phyloP scores from a whole-genome alignment of 2,797 vertebrate species.

The Eleutherodactylus coqui region DNA sequence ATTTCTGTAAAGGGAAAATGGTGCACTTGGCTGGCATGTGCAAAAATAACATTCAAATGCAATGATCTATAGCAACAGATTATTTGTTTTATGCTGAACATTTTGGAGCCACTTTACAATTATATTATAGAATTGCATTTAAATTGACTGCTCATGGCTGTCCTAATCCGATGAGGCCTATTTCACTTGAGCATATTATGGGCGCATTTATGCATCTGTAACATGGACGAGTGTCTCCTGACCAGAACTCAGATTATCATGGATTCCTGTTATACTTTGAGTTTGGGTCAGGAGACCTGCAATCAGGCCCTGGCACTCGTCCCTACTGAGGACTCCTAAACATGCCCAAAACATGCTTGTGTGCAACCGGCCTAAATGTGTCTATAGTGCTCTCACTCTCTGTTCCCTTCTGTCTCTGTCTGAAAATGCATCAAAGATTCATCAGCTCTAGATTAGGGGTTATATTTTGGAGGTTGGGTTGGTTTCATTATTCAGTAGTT shows the following conservation, averaged over 20 bases:
- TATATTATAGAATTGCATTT: background rate
- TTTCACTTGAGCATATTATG: no score
- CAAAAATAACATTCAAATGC: background rate
- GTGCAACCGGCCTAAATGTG: no score
- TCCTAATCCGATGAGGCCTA: no score
- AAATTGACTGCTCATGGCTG: background rate
- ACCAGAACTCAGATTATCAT: no score
- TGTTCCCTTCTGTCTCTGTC: background rate
- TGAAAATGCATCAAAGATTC: no score
- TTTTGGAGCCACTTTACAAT: background rate
- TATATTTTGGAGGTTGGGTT: background rate
- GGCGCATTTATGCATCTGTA: no score
- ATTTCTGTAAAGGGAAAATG: background rate
- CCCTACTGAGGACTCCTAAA: no score
- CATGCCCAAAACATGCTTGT: no score
- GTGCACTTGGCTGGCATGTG: background rate
- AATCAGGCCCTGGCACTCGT: no score
- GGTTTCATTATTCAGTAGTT: background rate
- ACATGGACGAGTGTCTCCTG: no score
- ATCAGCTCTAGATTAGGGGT: background rate
- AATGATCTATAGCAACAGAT: background rate
- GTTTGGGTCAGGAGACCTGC: no score
- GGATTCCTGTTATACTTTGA: no score
- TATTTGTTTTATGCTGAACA: background rate
- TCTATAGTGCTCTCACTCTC: background rate